Evolutionary conservation across 2,888 invertebrate species (phyloP), one percentile per base, ranked within the genome.

Genomic region (Drosophila neutralis): DNA sequence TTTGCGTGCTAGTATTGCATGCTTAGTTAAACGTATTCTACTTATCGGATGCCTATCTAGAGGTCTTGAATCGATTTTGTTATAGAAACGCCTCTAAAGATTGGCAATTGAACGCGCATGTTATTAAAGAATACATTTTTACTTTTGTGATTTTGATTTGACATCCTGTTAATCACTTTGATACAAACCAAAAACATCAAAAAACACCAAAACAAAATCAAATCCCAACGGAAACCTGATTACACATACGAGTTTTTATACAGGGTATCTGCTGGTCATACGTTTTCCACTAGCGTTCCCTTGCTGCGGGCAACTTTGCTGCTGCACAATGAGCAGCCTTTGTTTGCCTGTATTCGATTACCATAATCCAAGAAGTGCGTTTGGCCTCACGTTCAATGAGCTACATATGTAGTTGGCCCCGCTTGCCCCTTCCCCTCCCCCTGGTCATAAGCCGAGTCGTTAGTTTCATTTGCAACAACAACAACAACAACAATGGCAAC

Each of bases 351-450:
- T 35, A 24, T 35, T 53, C 24, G 8, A 7, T 42, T 29, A 35
- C 64, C 64, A 52, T 69, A 73, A 76, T 80, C 71, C 71, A 59
- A 65, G 52, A 49, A 68, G 49, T 57, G 70, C 73, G 76, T n/a
- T 45, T 52, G 40, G 51, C 56, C 80, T 59, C 85, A 80, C 80
- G 80, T 80, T 70, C 83, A 82, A 76, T 82, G 80, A 85, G 80
- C 54, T 59, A 63, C 56, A 56, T 24, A 8, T 45, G 27, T 54
- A 21, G 11, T 54, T 54, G 36, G 13, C 18, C n/a, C 51, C 51
- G 57, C 68, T 61, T 56, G 40, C 35, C n/a, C 45, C 21, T 15
- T 21, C 15, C 15, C 7, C 36, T 7, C 7, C 36, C 42, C 42
- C 49, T 42, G 49, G 33, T 10, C 62, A 52, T 42, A 60, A 56